Evolutionary conservation across 2,888 invertebrate species (phyloP).

Genomic region (Pyralis farinalis): DNA sequence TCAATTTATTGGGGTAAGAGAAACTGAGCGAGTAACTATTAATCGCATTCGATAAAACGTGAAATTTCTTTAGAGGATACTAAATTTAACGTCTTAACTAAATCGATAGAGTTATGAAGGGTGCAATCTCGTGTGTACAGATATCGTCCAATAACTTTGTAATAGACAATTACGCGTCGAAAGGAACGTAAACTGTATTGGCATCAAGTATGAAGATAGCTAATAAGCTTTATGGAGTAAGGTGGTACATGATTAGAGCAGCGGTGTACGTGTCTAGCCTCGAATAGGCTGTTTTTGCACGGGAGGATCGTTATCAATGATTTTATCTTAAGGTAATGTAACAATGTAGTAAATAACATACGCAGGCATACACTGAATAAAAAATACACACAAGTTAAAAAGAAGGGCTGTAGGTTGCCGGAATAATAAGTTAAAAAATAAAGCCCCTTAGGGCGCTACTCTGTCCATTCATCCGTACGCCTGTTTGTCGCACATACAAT

Average conservation of each 20-base stretch:
- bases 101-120: slow-evolving; percentile 6
- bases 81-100: slow-evolving; percentile 14
- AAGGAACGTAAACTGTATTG: background rate
- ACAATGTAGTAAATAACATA: no score
- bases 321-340: no score
- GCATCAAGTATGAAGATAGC: background rate
- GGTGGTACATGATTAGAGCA: background rate
- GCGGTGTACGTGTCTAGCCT: no score
- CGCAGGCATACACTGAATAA: no score
- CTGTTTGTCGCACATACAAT: no score
- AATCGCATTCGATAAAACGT: slow-evolving; percentile 23
- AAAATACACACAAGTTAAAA: no score
- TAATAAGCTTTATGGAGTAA: background rate
- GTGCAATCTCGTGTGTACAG: background rate
- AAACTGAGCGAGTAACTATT: slow-evolving; percentile 34
- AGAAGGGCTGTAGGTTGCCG: no score
- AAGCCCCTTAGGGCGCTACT: no score
- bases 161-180: background rate
- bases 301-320: no score
- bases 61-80: slow-evolving; percentile 5
- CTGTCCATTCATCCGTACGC: no score
- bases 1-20: slow-evolving; percentile 42
- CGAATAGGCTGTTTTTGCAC: no score
- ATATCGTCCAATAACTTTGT: background rate
- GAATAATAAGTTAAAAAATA: no score